phyloP scores from a whole-genome alignment of 2,797 vertebrate species.

The Hirundo rustica region DNA sequence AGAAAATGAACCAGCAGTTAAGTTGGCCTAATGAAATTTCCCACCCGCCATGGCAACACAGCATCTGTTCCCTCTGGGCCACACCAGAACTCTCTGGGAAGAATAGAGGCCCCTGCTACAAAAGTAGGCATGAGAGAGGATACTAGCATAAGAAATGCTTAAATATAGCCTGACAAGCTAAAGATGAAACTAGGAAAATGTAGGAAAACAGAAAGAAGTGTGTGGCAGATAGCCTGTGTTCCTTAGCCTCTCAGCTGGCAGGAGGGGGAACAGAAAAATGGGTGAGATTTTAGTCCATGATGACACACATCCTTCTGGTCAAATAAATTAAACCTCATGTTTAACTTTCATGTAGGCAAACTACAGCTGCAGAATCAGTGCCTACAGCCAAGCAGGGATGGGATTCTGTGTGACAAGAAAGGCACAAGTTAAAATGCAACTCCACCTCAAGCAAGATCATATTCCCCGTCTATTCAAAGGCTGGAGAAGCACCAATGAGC shows the following conservation, averaged over 20 bases:
- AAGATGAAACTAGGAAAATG: not conserved
- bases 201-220: not conserved
- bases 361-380: not conserved
- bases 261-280: not conserved
- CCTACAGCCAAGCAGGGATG: not conserved
- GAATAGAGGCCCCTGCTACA: not conserved
- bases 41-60: fast-evolving
- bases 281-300: not conserved
- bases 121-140: not conserved
- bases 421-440: not conserved
- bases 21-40: not conserved
- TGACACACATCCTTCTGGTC: not conserved
- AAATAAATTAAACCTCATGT: not conserved
- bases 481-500: not conserved
- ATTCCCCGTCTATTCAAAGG: not conserved
- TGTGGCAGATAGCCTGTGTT: not conserved
- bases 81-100: not conserved
- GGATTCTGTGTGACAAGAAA: not conserved
- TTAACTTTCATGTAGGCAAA: not conserved
- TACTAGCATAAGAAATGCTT: not conserved
- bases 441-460: not conserved
- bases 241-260: not conserved
- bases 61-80: not conserved
- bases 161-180: not conserved
- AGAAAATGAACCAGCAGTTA: not conserved